A percentile compares a stretch with the other conserved stretches of the same genome.
Evolutionary conservation across 2,797 vertebrate genomes (phyloP).

Genomic region (Dipus sagitta): DNA sequence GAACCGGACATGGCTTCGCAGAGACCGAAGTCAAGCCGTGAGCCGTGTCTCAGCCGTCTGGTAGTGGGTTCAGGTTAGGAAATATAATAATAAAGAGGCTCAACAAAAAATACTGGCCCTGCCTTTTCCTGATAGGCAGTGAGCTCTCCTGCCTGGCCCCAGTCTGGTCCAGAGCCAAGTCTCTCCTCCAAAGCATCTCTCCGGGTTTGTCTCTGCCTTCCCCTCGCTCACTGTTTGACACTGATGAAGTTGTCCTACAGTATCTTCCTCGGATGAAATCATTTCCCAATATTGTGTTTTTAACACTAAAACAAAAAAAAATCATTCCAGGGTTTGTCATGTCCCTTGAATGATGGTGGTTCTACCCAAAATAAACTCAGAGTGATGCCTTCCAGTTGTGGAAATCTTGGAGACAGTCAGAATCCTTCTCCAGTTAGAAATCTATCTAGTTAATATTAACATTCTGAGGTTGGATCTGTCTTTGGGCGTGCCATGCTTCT

Average conservation of each 20-base stretch:
- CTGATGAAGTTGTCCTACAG: background rate
- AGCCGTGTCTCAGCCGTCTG: background rate
- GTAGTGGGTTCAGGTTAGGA: slow-evolving; percentile 3
- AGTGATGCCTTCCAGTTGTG: background rate
- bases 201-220: background rate
- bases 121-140: background rate
- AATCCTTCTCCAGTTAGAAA: background rate
- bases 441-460: slow-evolving; percentile 14
- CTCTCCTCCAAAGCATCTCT: background rate
- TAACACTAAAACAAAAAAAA: background rate
- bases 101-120: background rate
- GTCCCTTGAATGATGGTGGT: background rate
- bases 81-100: background rate
- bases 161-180: background rate
- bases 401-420: slow-evolving; percentile 14
- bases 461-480: background rate
- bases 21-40: slow-evolving; percentile 24
- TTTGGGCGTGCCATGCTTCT: slow-evolving; percentile 22
- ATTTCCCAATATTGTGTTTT: background rate
- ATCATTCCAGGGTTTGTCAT: background rate
- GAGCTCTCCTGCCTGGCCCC: background rate
- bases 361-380: background rate
- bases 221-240: background rate
- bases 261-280: slow-evolving; percentile 19
- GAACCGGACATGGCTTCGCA: slow-evolving; percentile 69